Conservation (phyloP, 2,888 invertebrate species). For the Drosophila birchii region DNA sequence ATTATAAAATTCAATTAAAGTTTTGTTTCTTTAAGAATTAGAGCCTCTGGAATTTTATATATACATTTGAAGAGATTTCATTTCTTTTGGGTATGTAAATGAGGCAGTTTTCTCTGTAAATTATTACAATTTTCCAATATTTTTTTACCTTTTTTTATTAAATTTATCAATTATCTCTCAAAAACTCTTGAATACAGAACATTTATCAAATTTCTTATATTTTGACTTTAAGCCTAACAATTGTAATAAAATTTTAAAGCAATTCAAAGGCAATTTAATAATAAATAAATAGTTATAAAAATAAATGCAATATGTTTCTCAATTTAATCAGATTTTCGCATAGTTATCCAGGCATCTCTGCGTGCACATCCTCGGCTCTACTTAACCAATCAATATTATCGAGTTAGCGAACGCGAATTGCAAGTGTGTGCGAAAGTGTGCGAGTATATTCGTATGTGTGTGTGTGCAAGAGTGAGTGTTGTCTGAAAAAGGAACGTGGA, state of each 20-base stretch:
- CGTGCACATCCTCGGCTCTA: slow-evolving; percentile 6
- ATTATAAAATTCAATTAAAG: too few relatives aligned
- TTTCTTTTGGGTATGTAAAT: too few relatives aligned
- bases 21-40: too few relatives aligned
- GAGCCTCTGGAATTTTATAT: too few relatives aligned
- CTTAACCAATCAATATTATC: slow-evolving; percentile 65
- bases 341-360: background rate
- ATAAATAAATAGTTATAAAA: background rate
- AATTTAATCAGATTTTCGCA: background rate
- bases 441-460: background rate
- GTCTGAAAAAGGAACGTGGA: slow-evolving; percentile 47
- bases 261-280: background rate
- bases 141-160: background rate
- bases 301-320: background rate
- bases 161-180: fast-evolving
- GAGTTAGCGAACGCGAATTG: slow-evolving; percentile 48
- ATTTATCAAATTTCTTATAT: background rate
- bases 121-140: background rate
- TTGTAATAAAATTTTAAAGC: background rate
- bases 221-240: fast-evolving
- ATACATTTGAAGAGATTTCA: too few relatives aligned
- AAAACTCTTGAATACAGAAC: background rate
- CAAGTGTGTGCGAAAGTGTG: slow-evolving; percentile 1
- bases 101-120: too few relatives aligned
- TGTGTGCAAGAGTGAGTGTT: slow-evolving; percentile 16